Evolutionary conservation across 2,888 invertebrate genomes (phyloP).

Genomic region (Augochlorella aurata): DNA sequence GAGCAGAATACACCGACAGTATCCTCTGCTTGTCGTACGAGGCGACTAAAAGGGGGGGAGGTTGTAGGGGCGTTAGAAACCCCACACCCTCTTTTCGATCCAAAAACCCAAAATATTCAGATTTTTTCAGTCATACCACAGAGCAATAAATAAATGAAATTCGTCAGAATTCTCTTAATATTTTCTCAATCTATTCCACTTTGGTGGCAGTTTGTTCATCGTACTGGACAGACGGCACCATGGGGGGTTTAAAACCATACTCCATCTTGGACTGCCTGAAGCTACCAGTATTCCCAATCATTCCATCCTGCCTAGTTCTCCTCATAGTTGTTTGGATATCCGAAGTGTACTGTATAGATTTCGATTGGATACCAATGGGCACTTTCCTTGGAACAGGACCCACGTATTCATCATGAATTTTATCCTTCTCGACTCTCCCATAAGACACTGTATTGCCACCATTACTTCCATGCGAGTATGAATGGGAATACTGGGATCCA

Average conservation of each 20-base stretch:
- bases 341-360: constrained; percentile 34
- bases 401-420: constrained; percentile 36
- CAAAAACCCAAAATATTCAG: not conserved
- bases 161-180: not conserved
- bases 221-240: constrained; percentile 91
- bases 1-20: constrained; percentile 25
- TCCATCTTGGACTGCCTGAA: constrained; percentile 89
- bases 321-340: constrained; percentile 52
- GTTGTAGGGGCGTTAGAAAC: not conserved
- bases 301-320: constrained; percentile 82
- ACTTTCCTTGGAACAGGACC: constrained; percentile 43
- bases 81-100: not conserved
- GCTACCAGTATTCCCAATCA: constrained; percentile 81
- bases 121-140: not conserved
- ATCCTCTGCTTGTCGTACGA: constrained; percentile 9
- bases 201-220: constrained; percentile 85
- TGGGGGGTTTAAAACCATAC: constrained; percentile 91
- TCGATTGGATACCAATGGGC: constrained; percentile 35
- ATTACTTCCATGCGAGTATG: constrained; percentile 13
- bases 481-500: constrained; percentile 36
- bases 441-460: constrained; percentile 23
- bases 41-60: constrained; percentile 1
- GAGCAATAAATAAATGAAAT: not conserved
- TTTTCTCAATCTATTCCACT: constrained; percentile 66
- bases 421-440: constrained; percentile 29